These are phyloP conservation scores for Hypomecis atomaria DNA, from an alignment of 2,888 invertebrate species.

Conservation along the genomic window DNA sequence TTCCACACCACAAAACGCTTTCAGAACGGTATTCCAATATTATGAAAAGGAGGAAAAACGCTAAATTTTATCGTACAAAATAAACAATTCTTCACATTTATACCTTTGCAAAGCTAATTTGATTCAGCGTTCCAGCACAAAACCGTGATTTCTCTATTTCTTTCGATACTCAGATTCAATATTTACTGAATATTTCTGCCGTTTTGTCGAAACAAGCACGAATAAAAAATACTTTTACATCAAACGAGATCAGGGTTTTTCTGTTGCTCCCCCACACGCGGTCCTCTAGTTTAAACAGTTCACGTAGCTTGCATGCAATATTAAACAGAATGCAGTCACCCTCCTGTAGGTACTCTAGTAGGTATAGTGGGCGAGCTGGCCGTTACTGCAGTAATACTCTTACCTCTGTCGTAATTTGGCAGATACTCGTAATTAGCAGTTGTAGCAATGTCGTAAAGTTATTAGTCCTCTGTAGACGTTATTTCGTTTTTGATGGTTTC, in stretches of 20 bases:
- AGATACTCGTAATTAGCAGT: no score
- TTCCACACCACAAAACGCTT: constrained; percentile 1
- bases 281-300: constrained; percentile 70
- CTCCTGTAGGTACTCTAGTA: constrained; percentile 43
- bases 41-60: constrained; percentile 1
- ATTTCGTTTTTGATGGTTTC: no score
- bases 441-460: no score
- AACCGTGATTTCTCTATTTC: constrained; percentile 8
- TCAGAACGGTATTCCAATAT: background rate
- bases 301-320: constrained; percentile 77
- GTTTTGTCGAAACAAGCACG: constrained; percentile 19
- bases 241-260: constrained; percentile 47
- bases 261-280: constrained; percentile 41
- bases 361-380: constrained; percentile 12
- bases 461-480: no score
- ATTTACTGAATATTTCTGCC: constrained; percentile 28
- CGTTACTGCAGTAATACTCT: background rate
- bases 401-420: no score
- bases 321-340: constrained; percentile 75
- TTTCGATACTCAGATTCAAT: constrained; percentile 28
- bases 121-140: constrained; percentile 4
- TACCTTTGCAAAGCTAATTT: constrained; percentile 6
- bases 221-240: constrained; percentile 44
- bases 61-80: background rate
- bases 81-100: background rate